Conservation (phyloP, 2,888 invertebrate species). For the Eumerus sabulonum region DNA sequence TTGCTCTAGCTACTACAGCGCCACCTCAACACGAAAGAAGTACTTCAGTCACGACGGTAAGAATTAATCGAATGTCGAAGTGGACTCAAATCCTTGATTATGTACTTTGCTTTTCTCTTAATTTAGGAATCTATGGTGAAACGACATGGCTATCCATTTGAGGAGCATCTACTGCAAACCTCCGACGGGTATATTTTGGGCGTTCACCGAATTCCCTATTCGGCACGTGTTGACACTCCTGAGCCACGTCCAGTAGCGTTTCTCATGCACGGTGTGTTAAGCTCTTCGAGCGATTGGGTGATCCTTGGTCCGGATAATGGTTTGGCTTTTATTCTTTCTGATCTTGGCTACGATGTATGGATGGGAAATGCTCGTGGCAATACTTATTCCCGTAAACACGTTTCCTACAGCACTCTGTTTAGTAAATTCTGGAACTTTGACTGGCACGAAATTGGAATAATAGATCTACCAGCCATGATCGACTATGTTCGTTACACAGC, state of each 20-base stretch:
- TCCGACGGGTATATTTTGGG: constrained; percentile 74
- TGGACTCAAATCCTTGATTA: constrained; percentile 9
- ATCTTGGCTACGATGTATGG: constrained; percentile 75
- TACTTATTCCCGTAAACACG: constrained; percentile 73
- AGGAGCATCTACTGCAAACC: constrained; percentile 81
- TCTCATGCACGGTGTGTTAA: constrained; percentile 74
- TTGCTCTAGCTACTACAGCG: constrained; percentile 33
- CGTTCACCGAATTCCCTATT: constrained; percentile 75
- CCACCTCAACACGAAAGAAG: constrained; percentile 23
- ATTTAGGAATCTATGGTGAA: constrained; percentile 51
- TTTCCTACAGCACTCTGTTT: constrained; percentile 67
- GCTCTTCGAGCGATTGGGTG: constrained; percentile 75
- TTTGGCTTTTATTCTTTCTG: constrained; percentile 73
- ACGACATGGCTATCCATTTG: constrained; percentile 75
- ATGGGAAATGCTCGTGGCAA: constrained; percentile 75
- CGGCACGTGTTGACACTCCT: constrained; percentile 63
- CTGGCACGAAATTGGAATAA: constrained; percentile 74
- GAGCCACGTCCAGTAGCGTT: constrained; percentile 71
- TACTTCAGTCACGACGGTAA: constrained; percentile 73
- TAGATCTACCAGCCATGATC: constrained; percentile 74
- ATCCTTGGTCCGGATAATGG: constrained; percentile 71
- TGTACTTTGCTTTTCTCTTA: background rate
- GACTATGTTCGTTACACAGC: constrained; percentile 71
- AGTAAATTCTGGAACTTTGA: constrained; percentile 74
- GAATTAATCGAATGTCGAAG: background rate